These are phyloP conservation scores for Stegodyphus dumicola DNA, from an alignment of 1,140 invertebrate species.

Conservation along the genomic window DNA sequence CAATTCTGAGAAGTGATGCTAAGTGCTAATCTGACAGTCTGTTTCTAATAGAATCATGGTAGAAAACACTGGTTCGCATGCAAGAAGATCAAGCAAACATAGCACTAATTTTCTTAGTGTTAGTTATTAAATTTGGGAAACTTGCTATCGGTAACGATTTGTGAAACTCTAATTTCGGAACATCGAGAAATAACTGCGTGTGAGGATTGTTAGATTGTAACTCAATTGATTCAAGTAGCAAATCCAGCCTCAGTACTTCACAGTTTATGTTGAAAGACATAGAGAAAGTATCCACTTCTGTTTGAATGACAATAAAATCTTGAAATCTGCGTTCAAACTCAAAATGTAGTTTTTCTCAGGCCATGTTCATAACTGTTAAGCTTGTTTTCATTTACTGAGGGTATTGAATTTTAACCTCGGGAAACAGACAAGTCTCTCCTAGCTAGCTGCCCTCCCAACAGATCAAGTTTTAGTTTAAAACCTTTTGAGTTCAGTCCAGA, in stretches of 20 bases:
- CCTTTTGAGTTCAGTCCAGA: background rate
- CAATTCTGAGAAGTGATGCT: background rate
- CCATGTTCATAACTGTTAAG: background rate
- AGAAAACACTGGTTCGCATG: constrained; percentile 6
- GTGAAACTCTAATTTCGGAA: constrained; percentile 10
- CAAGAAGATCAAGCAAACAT: constrained; percentile 15
- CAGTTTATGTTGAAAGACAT: constrained; percentile 5
- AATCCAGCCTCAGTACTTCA: background rate
- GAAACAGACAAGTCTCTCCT: background rate
- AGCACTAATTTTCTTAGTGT: constrained; percentile 3
- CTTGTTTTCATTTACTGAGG: background rate
- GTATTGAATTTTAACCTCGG: constrained; percentile 20
- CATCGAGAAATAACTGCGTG: constrained; percentile 22
- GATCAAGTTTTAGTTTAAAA: background rate
- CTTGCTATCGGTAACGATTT: constrained; percentile 14
- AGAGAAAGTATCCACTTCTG: constrained; percentile 9
- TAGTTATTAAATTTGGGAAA: constrained; percentile 11
- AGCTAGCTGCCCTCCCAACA: background rate
- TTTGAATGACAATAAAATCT: constrained; percentile 23
- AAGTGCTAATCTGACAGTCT: constrained; percentile 4
- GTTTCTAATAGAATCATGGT: background rate
- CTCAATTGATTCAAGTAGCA: constrained; percentile 23
- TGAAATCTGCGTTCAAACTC: constrained; percentile 25
- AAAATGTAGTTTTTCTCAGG: constrained; percentile 4
- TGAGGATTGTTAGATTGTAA: constrained; percentile 25